Base-by-base conservation (phyloP, 2,113 vertebrate species). In the Nothobranchius furzeri region DNA sequence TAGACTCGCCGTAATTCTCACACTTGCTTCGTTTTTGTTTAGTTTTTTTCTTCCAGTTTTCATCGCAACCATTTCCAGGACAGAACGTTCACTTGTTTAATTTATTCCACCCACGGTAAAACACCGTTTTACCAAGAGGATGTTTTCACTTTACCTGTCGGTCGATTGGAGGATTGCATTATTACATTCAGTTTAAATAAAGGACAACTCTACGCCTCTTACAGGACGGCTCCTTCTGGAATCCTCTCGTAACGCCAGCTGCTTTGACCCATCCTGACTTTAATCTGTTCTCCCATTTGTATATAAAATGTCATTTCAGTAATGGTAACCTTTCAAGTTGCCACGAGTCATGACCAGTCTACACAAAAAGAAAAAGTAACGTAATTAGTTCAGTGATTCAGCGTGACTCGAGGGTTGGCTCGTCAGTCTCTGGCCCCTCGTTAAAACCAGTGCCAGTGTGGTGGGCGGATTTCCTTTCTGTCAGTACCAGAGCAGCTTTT, bases 351-450 rank as follows among this genome's bases (percentile, higher is more conserved):
- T 12, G 15, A n/a, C 36, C 54, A 56, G 35, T 56, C 54, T 14
- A 17, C 35, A n/a, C 9, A 6, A 14, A 40, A 56, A 30, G 30
- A 30, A 30, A 30, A 30, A 30, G 4, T 3, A 30, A 30, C 30
- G 30, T 15, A 40, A 40, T 40, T 37, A 56, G 54, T 68, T 51
- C 55, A 59, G 55, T 58, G 35, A 59, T 51, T 59, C 47, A 51
- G 35, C 37, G 25, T 68, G 55, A 68, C 47, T 68, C 47, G 51
- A 17, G 36, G 15, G 25, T 3, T 15, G 12, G 50, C 58, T 25
- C 25, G 47, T 48, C 24, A 47, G 17, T 6, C 9, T 48, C 59
- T 60, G 57, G 17, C 42, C 57, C 30, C 42, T 8, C 25, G 13
- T 17, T 63, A 17, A 40, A 17, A 46, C 24, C 35, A 3, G 43